These are phyloP conservation scores for Anticlea derivata DNA, from an alignment of 2,888 invertebrate genomes.

Conservation along the genomic window DNA sequence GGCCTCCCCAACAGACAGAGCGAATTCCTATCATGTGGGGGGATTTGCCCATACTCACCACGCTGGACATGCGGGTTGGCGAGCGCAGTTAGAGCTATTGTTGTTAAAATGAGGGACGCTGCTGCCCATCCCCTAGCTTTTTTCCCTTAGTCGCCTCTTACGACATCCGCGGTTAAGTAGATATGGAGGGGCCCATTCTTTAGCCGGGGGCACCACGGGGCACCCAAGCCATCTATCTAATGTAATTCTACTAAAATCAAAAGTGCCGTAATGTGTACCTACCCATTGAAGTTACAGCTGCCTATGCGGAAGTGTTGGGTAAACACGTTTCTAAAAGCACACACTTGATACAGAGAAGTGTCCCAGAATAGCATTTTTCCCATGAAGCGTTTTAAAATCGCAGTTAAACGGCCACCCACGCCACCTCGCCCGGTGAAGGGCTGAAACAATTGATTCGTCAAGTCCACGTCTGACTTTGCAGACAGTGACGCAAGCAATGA, in stretches of 20 bases:
- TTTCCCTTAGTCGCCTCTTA: too few species aligned
- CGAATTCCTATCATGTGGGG: too few species aligned
- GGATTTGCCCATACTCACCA: too few species aligned
- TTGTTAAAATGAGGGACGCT: too few species aligned
- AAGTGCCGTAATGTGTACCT: conserved; percentile 11
- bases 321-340: conserved; percentile 23
- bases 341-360: conserved; percentile 27
- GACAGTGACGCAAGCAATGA: conserved; percentile 31
- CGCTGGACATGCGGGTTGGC: too few species aligned
- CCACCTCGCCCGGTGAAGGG: conserved; percentile 34
- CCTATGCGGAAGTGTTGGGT: conserved; percentile 28
- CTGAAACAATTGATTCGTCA: conserved; percentile 68
- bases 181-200: too few species aligned
- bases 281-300: conserved; percentile 5
- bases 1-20: too few species aligned
- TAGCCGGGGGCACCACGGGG: too few species aligned
- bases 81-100: too few species aligned
- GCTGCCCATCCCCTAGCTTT: too few species aligned
- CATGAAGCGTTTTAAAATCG: conserved; percentile 27
- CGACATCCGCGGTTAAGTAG: too few species aligned
- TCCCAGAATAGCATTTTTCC: conserved; percentile 34
- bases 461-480: conserved; percentile 48
- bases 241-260: conserved; percentile 3
- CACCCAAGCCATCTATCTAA: too few species aligned
- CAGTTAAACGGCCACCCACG: conserved; percentile 30